phyloP scores from a whole-genome alignment of 2,888 invertebrate genomes.

The Nasonia oneida region DNA sequence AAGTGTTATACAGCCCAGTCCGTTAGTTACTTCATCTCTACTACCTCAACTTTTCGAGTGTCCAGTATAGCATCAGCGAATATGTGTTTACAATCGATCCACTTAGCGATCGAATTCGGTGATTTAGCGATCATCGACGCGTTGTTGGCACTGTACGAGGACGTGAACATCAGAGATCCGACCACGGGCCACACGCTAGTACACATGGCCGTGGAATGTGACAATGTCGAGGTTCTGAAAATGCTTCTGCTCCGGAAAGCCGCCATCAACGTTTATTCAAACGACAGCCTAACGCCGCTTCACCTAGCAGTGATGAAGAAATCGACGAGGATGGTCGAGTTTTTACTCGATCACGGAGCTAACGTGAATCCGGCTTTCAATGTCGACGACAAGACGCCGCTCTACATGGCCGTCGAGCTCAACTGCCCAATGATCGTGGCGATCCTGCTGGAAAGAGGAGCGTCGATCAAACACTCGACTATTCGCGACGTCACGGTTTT shows the following conservation, averaged over 20 bases:
- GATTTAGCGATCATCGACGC: neutral
- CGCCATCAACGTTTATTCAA: neutral
- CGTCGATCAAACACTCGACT: neutral
- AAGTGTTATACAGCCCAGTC: too few relatives aligned
- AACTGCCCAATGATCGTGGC: neutral
- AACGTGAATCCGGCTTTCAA: neutral
- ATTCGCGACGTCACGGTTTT: neutral
- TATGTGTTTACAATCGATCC: too few relatives aligned
- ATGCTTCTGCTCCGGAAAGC: neutral
- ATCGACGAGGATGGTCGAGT: neutral
- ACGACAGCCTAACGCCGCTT: neutral
- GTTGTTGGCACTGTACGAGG: neutral
- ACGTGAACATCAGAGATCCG: neutral
- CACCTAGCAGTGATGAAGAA: conserved; percentile 1
- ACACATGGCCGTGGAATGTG: neutral
- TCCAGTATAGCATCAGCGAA: too few relatives aligned
- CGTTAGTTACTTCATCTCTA: too few relatives aligned
- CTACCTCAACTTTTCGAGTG: too few relatives aligned
- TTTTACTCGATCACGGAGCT: neutral
- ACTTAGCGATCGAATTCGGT: too few relatives aligned
- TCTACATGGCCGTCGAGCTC: conserved; percentile 27
- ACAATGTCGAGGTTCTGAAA: neutral
- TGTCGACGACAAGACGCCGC: neutral
- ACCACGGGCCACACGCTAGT: neutral
- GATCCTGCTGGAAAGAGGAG: neutral